Percentiles rank a stretch among this genome's conserved stretches.
phyloP scores from a whole-genome alignment of 2,888 invertebrate genomes.

The Nemoura dubitans region DNA sequence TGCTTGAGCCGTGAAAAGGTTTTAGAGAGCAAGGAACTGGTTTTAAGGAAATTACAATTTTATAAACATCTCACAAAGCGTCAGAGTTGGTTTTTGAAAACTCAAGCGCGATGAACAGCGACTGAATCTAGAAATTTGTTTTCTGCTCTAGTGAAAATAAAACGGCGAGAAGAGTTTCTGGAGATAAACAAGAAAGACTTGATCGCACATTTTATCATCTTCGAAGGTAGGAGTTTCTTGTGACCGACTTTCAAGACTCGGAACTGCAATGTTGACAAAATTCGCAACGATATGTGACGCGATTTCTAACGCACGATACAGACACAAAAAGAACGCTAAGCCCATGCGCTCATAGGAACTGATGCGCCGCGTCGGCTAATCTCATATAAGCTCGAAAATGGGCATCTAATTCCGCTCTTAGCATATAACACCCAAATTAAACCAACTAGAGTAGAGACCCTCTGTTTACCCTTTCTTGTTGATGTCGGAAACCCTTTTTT shows the following conservation, averaged over 20 bases:
- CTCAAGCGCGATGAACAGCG: not conserved
- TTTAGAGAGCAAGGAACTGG: not conserved
- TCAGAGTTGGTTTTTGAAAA: not conserved
- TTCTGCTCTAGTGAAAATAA: not conserved
- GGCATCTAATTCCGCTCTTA: not conserved
- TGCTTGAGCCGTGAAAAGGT: not conserved
- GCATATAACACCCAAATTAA: not conserved
- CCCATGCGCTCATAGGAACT: not conserved
- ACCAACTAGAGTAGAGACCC: conserved; percentile 1
- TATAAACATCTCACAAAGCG: not conserved
- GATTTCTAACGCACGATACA: not conserved
- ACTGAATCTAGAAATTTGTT: not conserved
- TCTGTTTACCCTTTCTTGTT: conserved; percentile 20
- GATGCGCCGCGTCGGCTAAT: not conserved
- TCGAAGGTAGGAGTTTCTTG: not conserved
- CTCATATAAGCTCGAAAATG: not conserved
- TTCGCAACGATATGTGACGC: not conserved
- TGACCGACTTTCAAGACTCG: not conserved
- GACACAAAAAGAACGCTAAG: not conserved
- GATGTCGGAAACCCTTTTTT: not conserved
- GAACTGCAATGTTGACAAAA: not conserved
- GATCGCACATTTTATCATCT: not conserved
- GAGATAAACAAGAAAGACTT: not conserved
- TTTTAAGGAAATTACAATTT: not conserved
- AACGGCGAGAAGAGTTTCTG: not conserved